Conservation (phyloP, 2,797 vertebrate genomes). For the Meda fulgida region DNA sequence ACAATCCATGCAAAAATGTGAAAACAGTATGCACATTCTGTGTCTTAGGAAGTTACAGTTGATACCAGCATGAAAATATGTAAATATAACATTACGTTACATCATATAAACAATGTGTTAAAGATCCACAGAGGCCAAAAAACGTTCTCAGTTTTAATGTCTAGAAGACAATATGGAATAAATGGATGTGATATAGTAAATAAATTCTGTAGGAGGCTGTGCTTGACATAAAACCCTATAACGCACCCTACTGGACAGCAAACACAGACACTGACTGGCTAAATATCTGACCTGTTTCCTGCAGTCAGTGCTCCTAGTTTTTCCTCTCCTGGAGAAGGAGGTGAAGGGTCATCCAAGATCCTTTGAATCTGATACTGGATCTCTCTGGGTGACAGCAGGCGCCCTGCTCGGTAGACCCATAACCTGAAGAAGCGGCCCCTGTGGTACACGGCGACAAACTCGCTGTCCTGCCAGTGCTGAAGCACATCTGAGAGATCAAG, state of each 20-base stretch:
- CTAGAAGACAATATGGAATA: neutral
- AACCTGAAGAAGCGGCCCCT: slow-evolving; percentile 84
- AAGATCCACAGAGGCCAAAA: neutral
- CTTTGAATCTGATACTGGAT: slow-evolving; percentile 85
- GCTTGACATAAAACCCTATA: neutral
- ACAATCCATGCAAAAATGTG: neutral
- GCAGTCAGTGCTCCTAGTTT: slow-evolving; percentile 86
- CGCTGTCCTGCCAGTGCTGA: slow-evolving; percentile 84
- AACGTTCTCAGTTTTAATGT: neutral
- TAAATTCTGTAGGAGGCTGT: neutral
- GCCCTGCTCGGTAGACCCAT: slow-evolving; percentile 80
- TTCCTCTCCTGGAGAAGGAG: slow-evolving; percentile 80
- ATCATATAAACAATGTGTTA: neutral
- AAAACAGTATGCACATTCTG: neutral
- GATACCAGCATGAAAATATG: neutral
- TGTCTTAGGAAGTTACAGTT: neutral
- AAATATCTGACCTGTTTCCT: slow-evolving; percentile 78
- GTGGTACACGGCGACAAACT: slow-evolving; percentile 85
- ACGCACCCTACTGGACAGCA: neutral
- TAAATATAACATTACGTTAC: neutral
- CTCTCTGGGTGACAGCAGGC: slow-evolving; percentile 82
- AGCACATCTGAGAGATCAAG: slow-evolving; percentile 75
- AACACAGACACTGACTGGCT: neutral
- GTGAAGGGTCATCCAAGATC: slow-evolving; percentile 82
- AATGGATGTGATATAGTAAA: neutral